A percentile compares a stretch with the other conserved stretches of the same genome.
Conservation (phyloP, 2,797 vertebrate species). For the Nyctalus aviator region DNA sequence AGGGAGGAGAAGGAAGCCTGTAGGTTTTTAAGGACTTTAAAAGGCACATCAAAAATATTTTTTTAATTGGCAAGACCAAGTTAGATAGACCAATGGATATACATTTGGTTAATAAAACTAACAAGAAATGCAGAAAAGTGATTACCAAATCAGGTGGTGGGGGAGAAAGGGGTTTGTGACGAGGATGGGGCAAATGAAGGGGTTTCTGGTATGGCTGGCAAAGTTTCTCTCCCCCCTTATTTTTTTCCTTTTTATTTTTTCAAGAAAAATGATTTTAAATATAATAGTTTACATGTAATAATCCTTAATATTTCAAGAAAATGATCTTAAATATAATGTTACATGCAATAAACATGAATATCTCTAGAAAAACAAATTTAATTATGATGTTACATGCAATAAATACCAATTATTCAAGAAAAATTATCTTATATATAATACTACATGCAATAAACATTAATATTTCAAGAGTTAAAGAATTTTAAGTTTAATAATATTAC, state of each 20-base stretch:
- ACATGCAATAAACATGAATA: too few relatives aligned
- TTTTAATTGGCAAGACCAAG: neutral
- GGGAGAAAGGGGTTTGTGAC: neutral
- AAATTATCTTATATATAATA: too few relatives aligned
- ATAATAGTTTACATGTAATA: too few relatives aligned
- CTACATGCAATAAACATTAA: too few relatives aligned
- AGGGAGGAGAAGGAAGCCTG: neutral
- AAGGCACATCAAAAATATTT: neutral
- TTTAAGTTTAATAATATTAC: too few relatives aligned
- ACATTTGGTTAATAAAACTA: neutral
- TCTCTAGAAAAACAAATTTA: too few relatives aligned
- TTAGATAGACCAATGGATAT: neutral
- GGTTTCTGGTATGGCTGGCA: neutral
- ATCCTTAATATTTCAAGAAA: too few relatives aligned
- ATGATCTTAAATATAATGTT: too few relatives aligned
- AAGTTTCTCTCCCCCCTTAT: neutral
- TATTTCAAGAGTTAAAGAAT: too few relatives aligned
- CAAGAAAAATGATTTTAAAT: too few relatives aligned
- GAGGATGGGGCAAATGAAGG: neutral
- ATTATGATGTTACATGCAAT: too few relatives aligned
- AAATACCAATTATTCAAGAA: too few relatives aligned
- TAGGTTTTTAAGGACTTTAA: constrained; percentile 1
- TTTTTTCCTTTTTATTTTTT: neutral
- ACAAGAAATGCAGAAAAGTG: neutral
- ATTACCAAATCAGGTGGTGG: neutral